Evolutionary conservation across 2,113 vertebrate genomes (phyloP).

Genomic region (Myocastor coypus): DNA sequence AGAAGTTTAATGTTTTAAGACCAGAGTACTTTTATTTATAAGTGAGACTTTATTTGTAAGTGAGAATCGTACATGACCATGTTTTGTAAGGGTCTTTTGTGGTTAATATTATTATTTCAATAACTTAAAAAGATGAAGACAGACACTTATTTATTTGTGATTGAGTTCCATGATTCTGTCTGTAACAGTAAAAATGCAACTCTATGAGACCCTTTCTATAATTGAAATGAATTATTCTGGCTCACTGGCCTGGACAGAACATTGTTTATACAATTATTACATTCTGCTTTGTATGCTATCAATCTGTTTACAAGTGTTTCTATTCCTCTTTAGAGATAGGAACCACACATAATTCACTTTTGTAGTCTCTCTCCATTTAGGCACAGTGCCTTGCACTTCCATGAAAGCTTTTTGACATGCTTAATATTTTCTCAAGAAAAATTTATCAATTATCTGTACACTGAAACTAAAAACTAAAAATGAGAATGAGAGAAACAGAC

Average conservation of each 20-base stretch:
- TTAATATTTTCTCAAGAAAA: constrained; percentile 6
- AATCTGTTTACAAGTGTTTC: not conserved
- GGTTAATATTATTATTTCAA: not conserved
- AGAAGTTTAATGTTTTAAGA: constrained; percentile 16
- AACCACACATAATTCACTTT: not conserved
- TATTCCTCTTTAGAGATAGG: not conserved
- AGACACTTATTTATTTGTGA: not conserved
- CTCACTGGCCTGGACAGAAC: not conserved
- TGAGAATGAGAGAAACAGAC: not conserved
- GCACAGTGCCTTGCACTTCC: not conserved
- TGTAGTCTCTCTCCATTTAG: constrained; percentile 10
- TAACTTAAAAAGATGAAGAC: constrained; percentile 3
- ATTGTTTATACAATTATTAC: not conserved
- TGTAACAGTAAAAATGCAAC: constrained; percentile 37
- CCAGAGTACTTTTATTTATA: constrained; percentile 22
- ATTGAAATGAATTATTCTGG: not conserved
- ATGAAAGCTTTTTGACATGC: not conserved
- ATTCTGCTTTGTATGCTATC: constrained; percentile 6
- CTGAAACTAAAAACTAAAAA: not conserved
- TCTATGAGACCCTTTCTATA: not conserved
- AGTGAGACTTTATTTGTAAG: constrained; percentile 15
- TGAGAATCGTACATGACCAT: constrained; percentile 1
- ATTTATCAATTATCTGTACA: not conserved
- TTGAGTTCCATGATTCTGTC: not conserved
- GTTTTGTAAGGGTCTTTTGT: not conserved